Percentiles rank a stretch among this genome's conserved stretches.
These are phyloP conservation scores for Rhimphoctona megacephalus DNA, from an alignment of 2,888 invertebrate genomes.

Conservation along the genomic window DNA sequence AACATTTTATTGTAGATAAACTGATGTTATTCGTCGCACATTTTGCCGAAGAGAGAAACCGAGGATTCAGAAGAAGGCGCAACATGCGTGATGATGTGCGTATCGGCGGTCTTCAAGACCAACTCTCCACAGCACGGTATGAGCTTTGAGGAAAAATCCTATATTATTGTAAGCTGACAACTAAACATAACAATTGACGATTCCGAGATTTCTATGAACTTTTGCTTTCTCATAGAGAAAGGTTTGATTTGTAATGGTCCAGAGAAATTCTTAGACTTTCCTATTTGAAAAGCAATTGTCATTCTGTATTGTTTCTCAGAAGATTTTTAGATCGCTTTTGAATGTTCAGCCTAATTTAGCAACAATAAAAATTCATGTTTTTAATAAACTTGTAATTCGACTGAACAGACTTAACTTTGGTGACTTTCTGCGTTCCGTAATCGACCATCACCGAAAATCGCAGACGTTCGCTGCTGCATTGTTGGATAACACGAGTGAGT, in stretches of 20 bases:
- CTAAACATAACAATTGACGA: too few species aligned
- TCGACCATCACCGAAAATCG: not conserved
- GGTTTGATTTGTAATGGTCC: too few species aligned
- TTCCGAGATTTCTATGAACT: too few species aligned
- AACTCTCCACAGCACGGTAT: constrained; percentile 15
- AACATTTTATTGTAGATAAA: not conserved
- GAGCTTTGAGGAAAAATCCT: not conserved
- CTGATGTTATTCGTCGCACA: constrained; percentile 1
- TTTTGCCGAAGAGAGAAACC: not conserved
- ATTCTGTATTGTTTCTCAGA: not conserved
- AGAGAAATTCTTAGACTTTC: too few species aligned
- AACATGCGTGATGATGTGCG: not conserved
- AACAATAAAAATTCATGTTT: not conserved
- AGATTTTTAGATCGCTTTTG: not conserved
- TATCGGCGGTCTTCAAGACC: constrained; percentile 2
- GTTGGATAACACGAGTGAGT: too few species aligned
- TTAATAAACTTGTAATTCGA: constrained; percentile 7
- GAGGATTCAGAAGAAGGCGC: not conserved
- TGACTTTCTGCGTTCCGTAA: not conserved
- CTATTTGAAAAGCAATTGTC: not conserved
- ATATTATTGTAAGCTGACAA: too few species aligned
- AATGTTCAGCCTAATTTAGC: not conserved
- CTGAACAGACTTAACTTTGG: not conserved
- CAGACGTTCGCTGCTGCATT: not conserved
- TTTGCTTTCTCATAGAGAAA: too few species aligned